Base-by-base conservation (phyloP, 2,797 vertebrate species). In the Apogon hyalosoma region DNA sequence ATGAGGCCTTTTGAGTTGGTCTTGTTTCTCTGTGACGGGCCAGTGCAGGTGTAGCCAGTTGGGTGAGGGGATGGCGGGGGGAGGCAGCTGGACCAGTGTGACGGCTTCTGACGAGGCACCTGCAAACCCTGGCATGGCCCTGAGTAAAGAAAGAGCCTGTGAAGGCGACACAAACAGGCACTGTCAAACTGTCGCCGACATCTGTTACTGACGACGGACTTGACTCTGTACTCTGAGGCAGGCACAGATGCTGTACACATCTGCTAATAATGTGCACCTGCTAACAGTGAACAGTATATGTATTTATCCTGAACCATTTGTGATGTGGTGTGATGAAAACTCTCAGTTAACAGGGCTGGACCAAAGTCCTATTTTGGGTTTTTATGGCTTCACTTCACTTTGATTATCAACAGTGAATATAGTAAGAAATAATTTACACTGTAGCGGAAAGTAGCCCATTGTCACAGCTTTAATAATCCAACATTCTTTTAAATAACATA, bases 31-130 rank as follows among this genome's bases (percentile, higher is more conserved):
- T 40, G 31, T 19, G 57, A 56, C 52, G 40, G 61, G 1, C 49
- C 61, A 41, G 28, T 80, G 79, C 84, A 88, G 83, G 75, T 88
- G 85, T 56, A 49, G 50, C 24, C 15, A 61, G n/a, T n/a, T n/a
- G 21, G 21, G 21, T 24, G 21, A 24, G 2, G 21, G 21, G 21
- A 4, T 2, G 73, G 52, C 69, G 66, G 73, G 39, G 12, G 78
- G 21, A 24, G 64, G 67, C 87, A 89, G 82, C 84, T 87, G 85
- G 49, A 51, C 47, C 16, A 62, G 31, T 53, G 63, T 43, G 57
- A 75, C 60, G 68, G 65, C 72, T 74, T 79, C 78, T 69, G 52
- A 87, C 41, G 0, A 77, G 75, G 75, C 90, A 90, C 88, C 83
- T 86, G 86, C 82, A 71, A 41, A 79, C 79, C 65, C 52, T 51